phyloP scores from a whole-genome alignment of 2,888 invertebrate species.

The Euzophera pinguis region DNA sequence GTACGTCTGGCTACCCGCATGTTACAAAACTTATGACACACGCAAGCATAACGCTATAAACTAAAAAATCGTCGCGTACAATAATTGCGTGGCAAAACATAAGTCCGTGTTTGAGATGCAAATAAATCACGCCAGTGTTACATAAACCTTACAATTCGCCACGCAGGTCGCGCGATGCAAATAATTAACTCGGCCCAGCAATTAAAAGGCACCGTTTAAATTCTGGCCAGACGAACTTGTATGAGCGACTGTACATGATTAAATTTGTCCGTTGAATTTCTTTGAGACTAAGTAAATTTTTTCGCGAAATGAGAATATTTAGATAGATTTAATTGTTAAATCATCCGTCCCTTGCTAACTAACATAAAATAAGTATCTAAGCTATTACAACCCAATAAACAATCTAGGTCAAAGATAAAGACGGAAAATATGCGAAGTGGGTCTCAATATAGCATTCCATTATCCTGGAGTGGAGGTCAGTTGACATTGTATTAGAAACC shows the following conservation, averaged over 20 bases:
- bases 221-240: background rate
- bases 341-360: no score
- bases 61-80: no score
- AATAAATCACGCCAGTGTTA: background rate
- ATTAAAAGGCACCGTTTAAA: slow-evolving; percentile 26
- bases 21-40: no score
- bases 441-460: background rate
- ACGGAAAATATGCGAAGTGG: slow-evolving; percentile 1
- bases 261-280: no score
- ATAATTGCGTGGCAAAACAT: background rate
- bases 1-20: no score
- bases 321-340: no score
- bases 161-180: slow-evolving; percentile 23
- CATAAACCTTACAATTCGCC: background rate
- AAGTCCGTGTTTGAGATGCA: background rate
- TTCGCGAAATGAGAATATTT: no score
- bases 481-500: background rate
- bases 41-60: no score
- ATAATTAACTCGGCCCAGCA: slow-evolving; percentile 32
- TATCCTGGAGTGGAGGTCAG: background rate
- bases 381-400: background rate
- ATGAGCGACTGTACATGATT: no score
- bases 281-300: no score
- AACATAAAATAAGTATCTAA: background rate
- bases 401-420: background rate